Evolutionary conservation across 1,140 invertebrate species (phyloP), one percentile per base, ranked within the genome.

Genomic region (Hyposmocoma kahamanoa): DNA sequence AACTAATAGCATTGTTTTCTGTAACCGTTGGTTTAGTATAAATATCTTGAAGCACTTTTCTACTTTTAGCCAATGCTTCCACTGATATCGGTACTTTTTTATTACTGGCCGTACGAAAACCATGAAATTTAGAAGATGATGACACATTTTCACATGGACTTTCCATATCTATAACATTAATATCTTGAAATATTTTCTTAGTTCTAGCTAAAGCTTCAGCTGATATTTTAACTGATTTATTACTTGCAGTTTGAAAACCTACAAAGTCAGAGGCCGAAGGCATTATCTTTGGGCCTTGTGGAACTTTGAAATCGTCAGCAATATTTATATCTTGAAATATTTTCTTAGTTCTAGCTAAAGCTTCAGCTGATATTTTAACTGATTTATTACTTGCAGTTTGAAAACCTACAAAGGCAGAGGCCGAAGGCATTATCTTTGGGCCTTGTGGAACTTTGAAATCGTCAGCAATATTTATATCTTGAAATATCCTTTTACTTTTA

Each of bases 61-160:
- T 74, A 39, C 60, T 74, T 54, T 70, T 71, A 11, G 59, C 28
- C 22, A 88, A 53, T 8, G 84, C 68, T 19, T 71, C 59, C 42
- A 74, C 58, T n/a, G 86, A 84, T 34, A 67, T 46, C 21, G 19
- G 22, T 13, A 77, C 42, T 30, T 48, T 13, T 54, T 65, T 71
- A 30, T 71, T 62, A 34, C 41, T 63, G 18, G 65, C 70, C 5
- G 70, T 76, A 51, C 60, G 47, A 57, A 76, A 47, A 1, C 36
- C 50, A 10, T 10, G 42, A 32, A 53, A 42, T 6, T 6, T 22
- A 19, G 49, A 30, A 30, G 2, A n/a, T 6, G 28, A 26, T 26
- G 5, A 26, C 11, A 6, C 24, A 26, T 26, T 6, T 26, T 11
- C 11, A 6, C 24, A 26, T 5, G 24, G 5, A 11, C 24, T 26